Conservation (phyloP, 2,888 invertebrate genomes). For the Eupithecia abbreviata region DNA sequence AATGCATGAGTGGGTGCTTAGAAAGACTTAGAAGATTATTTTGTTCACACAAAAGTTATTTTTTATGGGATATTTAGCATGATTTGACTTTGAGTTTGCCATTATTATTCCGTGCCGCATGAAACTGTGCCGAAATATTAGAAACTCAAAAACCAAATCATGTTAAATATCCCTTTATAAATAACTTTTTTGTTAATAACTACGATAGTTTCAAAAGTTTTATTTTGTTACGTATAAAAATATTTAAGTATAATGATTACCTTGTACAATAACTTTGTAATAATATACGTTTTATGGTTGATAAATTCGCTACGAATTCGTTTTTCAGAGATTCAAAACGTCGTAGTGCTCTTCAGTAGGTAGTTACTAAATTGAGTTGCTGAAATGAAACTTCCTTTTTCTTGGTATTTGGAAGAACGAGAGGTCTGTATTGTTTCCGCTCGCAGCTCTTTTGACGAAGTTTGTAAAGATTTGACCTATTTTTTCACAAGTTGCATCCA, state of each 20-base stretch:
- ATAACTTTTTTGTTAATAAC: no score
- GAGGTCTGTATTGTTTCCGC: neutral
- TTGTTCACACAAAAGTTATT: neutral
- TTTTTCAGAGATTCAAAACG: no score
- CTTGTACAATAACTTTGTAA: neutral
- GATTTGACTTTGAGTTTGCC: no score
- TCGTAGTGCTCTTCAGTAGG: neutral
- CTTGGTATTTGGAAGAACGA: neutral
- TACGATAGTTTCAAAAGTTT: no score
- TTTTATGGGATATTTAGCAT: no score
- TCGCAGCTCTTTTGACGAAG: conserved; percentile 6
- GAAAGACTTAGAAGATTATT: neutral
- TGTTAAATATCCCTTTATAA: no score
- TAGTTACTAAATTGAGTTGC: neutral
- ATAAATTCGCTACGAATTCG: no score
- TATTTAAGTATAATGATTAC: neutral
- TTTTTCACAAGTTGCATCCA: neutral
- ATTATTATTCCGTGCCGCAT: no score
- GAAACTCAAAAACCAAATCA: no score
- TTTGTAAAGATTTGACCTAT: conserved; percentile 8
- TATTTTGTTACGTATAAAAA: no score
- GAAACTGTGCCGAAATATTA: no score
- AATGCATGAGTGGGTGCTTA: neutral
- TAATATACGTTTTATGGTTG: no score
- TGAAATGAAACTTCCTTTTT: neutral